Base-by-base conservation (phyloP, 2,797 vertebrate species). In the Pogonophryne albipinna region DNA sequence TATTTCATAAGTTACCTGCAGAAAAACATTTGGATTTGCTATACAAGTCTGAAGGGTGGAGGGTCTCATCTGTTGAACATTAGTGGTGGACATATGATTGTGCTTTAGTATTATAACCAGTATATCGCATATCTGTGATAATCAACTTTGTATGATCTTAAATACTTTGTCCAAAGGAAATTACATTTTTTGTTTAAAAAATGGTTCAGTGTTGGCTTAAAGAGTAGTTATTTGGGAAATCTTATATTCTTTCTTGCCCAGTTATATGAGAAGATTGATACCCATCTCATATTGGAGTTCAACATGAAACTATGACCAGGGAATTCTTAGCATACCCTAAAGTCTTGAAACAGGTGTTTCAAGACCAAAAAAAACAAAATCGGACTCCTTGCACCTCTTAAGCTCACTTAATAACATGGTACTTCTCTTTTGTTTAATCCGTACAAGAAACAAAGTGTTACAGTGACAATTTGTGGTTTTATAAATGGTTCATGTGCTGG, bases 171-270 rank as follows among this genome's bases (percentile, higher is more conserved):
- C 27, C 16, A 55, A 49, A 23, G 15, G 15, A 20, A 38, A 5
- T 41, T 17, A 11, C 14, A 20, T n/a, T 68, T 55, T 51, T 27
- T 27, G 27, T 27, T 27, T 27, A 27, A 5, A 27, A 42, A n/a
- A 64, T 4, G 19, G 45, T 61, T 42, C 2, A 23, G 66, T 15
- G 13, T 42, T 68, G 67, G 47, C 52, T 64, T 31, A 52, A 69
- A 52, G 51, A 10, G 49, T 19, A 27, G 57, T 52, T 34, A 42
- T 0, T 68, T 46, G 46, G 1, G 19, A 14, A 46, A 64, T 38
- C 6, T 38, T 38, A 16, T 23, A 19, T 7, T 15, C 2, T 49
- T 47, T 0, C 49, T 38, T 15, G 16, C 10, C 8, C n/a, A 42
- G 20, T 6, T 60, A 19, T 3, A 66, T 52, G 27, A 47, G 42